Evolutionary conservation across 1,140 invertebrate genomes (phyloP).

Genomic region (Lasioglossum albipes): DNA sequence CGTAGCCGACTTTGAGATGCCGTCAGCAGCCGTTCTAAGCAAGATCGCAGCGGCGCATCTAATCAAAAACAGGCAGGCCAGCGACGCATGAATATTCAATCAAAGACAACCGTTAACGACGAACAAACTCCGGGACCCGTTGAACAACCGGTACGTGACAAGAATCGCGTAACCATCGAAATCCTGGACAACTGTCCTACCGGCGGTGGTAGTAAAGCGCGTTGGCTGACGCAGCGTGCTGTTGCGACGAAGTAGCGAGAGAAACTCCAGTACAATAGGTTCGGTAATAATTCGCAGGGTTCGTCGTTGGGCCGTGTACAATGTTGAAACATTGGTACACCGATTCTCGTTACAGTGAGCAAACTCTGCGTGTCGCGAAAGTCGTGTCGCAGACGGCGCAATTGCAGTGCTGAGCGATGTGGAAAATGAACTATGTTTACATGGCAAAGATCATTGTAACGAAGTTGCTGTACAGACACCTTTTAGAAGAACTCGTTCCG

Average conservation of each 20-base stretch:
- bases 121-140: not conserved
- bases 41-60: not conserved
- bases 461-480: no score
- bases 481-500: no score
- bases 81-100: constrained; percentile 1
- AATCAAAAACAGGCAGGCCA: not conserved
- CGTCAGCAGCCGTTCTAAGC: no score
- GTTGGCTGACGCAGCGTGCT: no score
- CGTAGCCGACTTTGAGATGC: no score
- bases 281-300: not conserved
- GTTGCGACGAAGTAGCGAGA: not conserved
- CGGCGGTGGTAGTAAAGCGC: not conserved
- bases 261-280: not conserved
- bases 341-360: not conserved
- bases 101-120: constrained; percentile 5
- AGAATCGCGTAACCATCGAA: not conserved
- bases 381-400: constrained; percentile 33
- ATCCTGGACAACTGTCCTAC: not conserved
- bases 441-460: no score
- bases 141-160: constrained; percentile 2
- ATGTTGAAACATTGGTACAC: not conserved
- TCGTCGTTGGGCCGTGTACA: not conserved
- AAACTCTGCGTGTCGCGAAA: not conserved
- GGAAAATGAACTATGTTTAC: no score
- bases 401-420: constrained; percentile 41